Conservation (phyloP, 1,140 invertebrate genomes). For the Charaxes varanes region DNA sequence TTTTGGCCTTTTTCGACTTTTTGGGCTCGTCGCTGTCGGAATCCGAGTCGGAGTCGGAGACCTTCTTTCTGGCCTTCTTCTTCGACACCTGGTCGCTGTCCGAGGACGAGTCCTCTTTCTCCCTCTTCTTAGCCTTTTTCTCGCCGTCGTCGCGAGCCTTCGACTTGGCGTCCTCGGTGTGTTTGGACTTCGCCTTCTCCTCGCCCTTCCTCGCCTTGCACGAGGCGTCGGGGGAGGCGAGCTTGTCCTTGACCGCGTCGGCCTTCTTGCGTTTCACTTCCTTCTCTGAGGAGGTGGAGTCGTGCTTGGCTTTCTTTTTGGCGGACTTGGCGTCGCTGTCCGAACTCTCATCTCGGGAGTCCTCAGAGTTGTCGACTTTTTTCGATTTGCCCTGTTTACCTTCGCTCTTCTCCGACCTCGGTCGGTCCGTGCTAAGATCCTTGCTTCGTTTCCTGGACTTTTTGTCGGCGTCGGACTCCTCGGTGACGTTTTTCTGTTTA, state of each 20-base stretch:
- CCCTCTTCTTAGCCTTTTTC: constrained; percentile 70
- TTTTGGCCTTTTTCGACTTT: constrained; percentile 69
- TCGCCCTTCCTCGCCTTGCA: constrained; percentile 45
- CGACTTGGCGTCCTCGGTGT: constrained; percentile 45
- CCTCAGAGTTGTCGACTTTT: constrained; percentile 63
- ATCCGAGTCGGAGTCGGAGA: constrained; percentile 66
- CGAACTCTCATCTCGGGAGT: constrained; percentile 63
- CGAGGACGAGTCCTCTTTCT: constrained; percentile 79
- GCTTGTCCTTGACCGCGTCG: constrained; percentile 46
- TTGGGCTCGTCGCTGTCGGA: constrained; percentile 72
- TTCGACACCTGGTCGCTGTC: constrained; percentile 76
- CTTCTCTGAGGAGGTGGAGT: constrained; percentile 66
- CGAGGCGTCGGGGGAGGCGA: constrained; percentile 41
- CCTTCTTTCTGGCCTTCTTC: constrained; percentile 68
- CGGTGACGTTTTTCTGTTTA: constrained; percentile 68
- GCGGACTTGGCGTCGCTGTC: constrained; percentile 60
- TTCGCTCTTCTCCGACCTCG: constrained; percentile 47
- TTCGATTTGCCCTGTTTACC: constrained; percentile 50
- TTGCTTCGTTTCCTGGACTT: constrained; percentile 59
- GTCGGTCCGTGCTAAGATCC: constrained; percentile 43
- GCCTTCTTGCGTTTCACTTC: constrained; percentile 56
- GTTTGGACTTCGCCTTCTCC: constrained; percentile 50
- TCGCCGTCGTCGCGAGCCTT: constrained; percentile 52
- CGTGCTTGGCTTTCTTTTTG: constrained; percentile 60
- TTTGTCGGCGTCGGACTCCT: constrained; percentile 60